Evolutionary conservation across 1,140 invertebrate species (phyloP).

Genomic region (Hylyphantes graminicola): DNA sequence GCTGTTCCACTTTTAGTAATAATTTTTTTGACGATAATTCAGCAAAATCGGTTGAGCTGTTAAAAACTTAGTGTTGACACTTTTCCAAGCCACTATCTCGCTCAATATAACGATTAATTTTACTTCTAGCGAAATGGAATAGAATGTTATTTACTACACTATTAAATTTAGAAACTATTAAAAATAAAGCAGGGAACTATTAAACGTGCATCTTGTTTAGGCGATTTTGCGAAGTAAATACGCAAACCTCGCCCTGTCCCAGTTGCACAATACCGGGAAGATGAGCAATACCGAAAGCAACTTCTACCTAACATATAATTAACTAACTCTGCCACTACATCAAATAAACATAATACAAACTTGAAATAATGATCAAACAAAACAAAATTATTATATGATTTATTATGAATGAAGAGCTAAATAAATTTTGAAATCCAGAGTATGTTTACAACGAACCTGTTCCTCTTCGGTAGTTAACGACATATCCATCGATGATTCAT

Average conservation of each 20-base stretch:
- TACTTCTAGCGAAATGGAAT: too few relatives aligned
- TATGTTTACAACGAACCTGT: conserved; percentile 72
- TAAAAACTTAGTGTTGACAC: too few relatives aligned
- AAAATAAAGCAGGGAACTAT: neutral
- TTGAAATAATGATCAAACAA: neutral
- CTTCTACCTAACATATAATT: neutral
- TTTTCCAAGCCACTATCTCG: too few relatives aligned
- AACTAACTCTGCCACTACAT: neutral
- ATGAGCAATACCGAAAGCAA: neutral
- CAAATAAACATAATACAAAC: neutral
- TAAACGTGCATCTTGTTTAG: neutral
- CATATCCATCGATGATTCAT: conserved; percentile 72
- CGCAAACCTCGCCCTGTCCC: neutral
- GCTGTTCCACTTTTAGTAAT: too few relatives aligned
- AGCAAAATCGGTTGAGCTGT: too few relatives aligned
- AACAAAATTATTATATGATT: neutral
- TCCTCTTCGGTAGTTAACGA: conserved; percentile 77
- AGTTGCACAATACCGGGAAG: neutral
- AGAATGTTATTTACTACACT: too few relatives aligned
- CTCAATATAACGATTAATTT: too few relatives aligned
- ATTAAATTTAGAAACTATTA: too few relatives aligned
- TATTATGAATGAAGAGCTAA: neutral
- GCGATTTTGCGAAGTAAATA: too few relatives aligned
- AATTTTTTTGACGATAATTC: too few relatives aligned
- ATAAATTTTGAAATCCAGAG: neutral